These are phyloP conservation scores for Rhinolophus sinicus DNA, from an alignment of 2,113 vertebrate genomes.

Conservation along the genomic window DNA sequence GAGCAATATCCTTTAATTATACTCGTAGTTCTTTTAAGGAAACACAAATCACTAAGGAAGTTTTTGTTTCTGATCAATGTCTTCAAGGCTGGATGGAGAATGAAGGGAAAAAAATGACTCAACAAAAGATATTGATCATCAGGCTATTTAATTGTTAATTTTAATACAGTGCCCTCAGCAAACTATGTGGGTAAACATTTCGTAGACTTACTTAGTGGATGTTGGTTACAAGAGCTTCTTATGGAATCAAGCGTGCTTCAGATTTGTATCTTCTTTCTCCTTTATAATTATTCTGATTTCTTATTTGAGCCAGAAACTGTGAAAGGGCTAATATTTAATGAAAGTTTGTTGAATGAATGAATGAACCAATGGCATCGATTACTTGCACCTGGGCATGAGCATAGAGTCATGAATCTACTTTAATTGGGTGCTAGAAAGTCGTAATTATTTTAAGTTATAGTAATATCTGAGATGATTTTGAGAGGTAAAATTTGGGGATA, in stretches of 20 bases:
- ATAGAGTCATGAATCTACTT: neutral
- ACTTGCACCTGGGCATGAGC: neutral
- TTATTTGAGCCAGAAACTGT: conserved; percentile 38
- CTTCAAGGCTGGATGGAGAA: neutral
- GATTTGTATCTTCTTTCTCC: neutral
- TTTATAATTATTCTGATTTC: conserved; percentile 17
- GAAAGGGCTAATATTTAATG: neutral
- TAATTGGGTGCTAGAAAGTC: conserved; percentile 1
- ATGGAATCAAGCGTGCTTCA: neutral
- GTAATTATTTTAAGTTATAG: neutral
- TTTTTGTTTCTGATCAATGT: conserved; percentile 39
- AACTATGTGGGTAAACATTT: neutral
- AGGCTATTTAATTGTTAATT: conserved; percentile 54
- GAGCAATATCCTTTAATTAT: conserved; percentile 2
- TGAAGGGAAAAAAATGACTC: neutral
- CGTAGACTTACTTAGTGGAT: neutral
- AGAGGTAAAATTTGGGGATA: conserved; percentile 4
- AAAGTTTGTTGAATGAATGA: conserved; percentile 23
- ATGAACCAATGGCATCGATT: neutral
- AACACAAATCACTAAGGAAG: neutral
- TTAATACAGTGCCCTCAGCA: conserved; percentile 20
- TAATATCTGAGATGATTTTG: conserved; percentile 15
- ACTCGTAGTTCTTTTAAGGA: neutral
- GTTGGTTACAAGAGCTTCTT: neutral
- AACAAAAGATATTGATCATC: conserved; percentile 30